Evolutionary conservation across 2,113 vertebrate genomes (phyloP).

Genomic region (Athene cunicularia): DNA sequence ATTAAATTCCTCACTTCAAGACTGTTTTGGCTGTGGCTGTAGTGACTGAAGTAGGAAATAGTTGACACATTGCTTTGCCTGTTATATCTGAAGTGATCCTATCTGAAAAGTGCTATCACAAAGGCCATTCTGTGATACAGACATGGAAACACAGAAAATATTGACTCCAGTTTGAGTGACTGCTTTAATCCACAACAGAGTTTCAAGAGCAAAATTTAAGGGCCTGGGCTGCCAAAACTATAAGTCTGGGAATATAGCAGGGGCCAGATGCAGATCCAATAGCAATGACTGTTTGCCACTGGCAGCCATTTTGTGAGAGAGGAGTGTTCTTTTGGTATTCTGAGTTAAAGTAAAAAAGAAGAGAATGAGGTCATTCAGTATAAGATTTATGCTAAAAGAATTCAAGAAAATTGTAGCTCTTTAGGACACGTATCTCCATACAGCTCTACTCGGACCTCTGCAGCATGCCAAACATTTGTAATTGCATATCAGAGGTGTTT

Average conservation of each 20-base stretch:
- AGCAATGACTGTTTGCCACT: neutral
- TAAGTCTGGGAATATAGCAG: neutral
- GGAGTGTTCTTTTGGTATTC: neutral
- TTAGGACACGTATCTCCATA: neutral
- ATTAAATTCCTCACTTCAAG: neutral
- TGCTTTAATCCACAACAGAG: neutral
- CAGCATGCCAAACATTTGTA: neutral
- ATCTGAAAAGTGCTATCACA: neutral
- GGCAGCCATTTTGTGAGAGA: neutral
- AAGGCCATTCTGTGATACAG: neutral
- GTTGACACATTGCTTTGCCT: neutral
- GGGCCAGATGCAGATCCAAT: neutral
- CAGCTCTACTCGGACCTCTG: neutral
- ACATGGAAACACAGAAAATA: neutral
- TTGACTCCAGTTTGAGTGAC: neutral
- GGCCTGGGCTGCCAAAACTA: neutral
- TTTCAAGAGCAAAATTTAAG: neutral
- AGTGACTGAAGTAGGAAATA: neutral
- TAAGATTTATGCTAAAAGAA: neutral
- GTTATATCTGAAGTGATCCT: neutral
- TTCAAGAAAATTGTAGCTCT: neutral
- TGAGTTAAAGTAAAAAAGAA: neutral
- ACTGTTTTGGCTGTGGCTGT: neutral
- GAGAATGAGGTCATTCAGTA: neutral
- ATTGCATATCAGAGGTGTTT: neutral